Percentiles rank a stretch among this genome's conserved stretches.
Evolutionary conservation across 2,888 invertebrate genomes (phyloP).

Genomic region (Drosophila paranaensis): DNA sequence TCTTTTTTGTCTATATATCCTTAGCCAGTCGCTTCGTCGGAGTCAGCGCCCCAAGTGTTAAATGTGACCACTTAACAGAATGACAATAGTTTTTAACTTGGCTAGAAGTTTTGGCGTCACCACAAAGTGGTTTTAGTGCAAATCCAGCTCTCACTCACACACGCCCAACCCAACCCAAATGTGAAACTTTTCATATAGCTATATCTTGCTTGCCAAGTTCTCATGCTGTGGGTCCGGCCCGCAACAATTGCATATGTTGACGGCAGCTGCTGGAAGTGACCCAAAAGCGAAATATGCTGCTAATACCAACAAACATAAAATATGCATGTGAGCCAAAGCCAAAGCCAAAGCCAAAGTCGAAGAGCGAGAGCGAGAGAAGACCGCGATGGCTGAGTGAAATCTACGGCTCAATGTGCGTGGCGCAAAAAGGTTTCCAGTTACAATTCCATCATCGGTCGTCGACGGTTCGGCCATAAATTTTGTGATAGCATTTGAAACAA

Average conservation of each 20-base stretch:
- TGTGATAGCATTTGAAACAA: constrained; percentile 43
- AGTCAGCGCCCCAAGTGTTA: constrained; percentile 76
- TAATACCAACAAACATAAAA: constrained; percentile 69
- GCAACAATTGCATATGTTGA: constrained; percentile 68
- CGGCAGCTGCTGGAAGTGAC: constrained; percentile 65
- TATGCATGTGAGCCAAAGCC: constrained; percentile 66
- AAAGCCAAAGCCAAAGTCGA: not conserved
- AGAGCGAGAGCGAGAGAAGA: no score
- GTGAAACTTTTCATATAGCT: constrained; percentile 56
- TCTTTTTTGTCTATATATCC: constrained; percentile 19
- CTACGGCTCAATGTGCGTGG: constrained; percentile 43
- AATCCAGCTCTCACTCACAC: constrained; percentile 49
- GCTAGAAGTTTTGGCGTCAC: constrained; percentile 82
- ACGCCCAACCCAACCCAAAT: constrained; percentile 12
- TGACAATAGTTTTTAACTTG: constrained; percentile 82
- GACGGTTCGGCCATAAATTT: constrained; percentile 50
- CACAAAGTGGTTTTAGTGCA: constrained; percentile 80
- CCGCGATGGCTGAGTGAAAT: not conserved
- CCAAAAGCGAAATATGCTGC: constrained; percentile 78
- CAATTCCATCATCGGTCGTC: constrained; percentile 38
- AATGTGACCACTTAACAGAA: constrained; percentile 81
- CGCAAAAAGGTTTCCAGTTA: constrained; percentile 45
- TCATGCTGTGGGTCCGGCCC: constrained; percentile 46
- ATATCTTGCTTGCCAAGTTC: constrained; percentile 61
- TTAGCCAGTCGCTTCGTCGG: constrained; percentile 23